Conservation (phyloP, 2,113 vertebrate genomes). For the Camelus bactrianus region DNA sequence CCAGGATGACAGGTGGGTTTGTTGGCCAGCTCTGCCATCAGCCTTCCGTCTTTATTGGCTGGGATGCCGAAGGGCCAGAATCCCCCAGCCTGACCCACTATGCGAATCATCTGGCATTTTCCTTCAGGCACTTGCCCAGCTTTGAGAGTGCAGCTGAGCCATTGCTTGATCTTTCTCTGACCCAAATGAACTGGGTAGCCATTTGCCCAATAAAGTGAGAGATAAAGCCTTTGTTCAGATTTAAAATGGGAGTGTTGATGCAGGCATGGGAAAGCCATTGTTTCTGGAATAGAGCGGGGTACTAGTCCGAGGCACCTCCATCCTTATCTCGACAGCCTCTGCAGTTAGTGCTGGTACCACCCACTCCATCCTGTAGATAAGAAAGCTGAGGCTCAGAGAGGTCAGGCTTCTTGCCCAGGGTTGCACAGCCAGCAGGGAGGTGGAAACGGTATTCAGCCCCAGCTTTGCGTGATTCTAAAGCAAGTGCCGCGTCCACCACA, state of each 20-base stretch:
- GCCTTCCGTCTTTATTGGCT: accelerated
- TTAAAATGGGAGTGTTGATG: not conserved
- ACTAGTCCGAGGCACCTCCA: accelerated
- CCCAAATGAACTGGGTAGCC: not conserved
- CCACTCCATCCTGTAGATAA: accelerated
- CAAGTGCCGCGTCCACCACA: not conserved
- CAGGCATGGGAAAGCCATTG: accelerated
- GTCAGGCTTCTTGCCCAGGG: not conserved
- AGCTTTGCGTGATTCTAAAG: too few relatives aligned
- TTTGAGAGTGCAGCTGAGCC: accelerated
- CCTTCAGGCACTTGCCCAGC: not conserved
- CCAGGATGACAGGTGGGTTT: accelerated
- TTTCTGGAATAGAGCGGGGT: not conserved
- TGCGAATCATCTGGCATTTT: accelerated
- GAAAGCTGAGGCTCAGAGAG: not conserved
- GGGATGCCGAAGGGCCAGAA: not conserved
- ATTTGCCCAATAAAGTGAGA: too few relatives aligned
- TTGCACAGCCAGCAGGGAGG: not conserved
- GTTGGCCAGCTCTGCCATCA: accelerated
- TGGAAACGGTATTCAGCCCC: not conserved
- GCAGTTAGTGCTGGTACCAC: accelerated
- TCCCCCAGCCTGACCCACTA: not conserved
- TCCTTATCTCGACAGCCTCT: not conserved
- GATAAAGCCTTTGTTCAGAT: not conserved
- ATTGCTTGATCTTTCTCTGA: not conserved